Evolutionary conservation across 1,140 invertebrate genomes (phyloP), one percentile per base, ranked within the genome.

Genomic region (Rhopalosiphum maidis): DNA sequence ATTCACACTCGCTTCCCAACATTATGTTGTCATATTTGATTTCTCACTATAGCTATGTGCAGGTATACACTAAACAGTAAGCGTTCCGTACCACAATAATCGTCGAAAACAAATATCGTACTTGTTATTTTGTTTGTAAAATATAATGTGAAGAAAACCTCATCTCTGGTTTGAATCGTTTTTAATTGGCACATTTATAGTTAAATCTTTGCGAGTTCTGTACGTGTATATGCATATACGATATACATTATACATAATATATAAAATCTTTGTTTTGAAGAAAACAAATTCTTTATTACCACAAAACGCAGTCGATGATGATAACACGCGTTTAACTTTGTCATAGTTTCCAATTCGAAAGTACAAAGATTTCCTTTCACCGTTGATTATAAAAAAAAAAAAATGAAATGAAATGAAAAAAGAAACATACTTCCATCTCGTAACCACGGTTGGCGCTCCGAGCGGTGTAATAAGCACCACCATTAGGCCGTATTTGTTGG

Each of bases 311-410:
- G 60, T n/a, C 15, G 30, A 77, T 15, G n/a, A n/a, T n/a, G 60
- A 89, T 46, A 48, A 60, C 88, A 5, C 22, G 48, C 87, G 23
- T 51, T 23, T 54, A n/a, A 90, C 89, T 90, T 68, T 90, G 54
- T 68, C 89, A 43, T 55, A 68, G 55, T 90, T 90, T 90, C 37
- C 89, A 68, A 90, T 90, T 90, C 54, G 89, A 90, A 90, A 90
- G 89, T 90, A 43, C 89, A 68, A 68, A 22, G 25, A 68, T 90
- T 90, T 90, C 89, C 89, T 90, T 90, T 90, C 89, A 90, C 89
- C 54, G 11, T 90, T 43, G 55, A n/a, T 68, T 43, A 90, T 25
- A n/a, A 60, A 89, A 89, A 51, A 54, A 88, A 88, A 51, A 88
- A 37, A 37, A 88, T 35, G 35, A 88, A 51, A 88, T 35, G 37